Percentiles rank a stretch among this genome's conserved stretches.
phyloP scores from a whole-genome alignment of 92 coral and sea anemone genomes.

The Bergia puertoricense region DNA sequence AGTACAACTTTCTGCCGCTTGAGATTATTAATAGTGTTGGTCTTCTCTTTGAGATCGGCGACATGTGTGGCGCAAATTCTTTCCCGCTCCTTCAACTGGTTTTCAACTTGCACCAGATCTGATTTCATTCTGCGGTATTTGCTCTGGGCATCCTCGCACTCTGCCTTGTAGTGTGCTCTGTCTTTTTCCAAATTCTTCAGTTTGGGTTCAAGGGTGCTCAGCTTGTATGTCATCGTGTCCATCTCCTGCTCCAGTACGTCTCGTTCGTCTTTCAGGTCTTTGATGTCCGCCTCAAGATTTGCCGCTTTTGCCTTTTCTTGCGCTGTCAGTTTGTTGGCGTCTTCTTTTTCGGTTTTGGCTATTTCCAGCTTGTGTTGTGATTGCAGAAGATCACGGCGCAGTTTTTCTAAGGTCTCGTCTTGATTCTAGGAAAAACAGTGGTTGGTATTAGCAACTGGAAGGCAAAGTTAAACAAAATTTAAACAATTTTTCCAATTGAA shows the following conservation, averaged over 20 bases:
- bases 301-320: slow-evolving; percentile 54
- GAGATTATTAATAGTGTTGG: slow-evolving; percentile 53
- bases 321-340: slow-evolving; percentile 52
- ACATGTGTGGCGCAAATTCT: slow-evolving; percentile 63
- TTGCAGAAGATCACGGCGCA: slow-evolving; percentile 69
- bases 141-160: slow-evolving; percentile 59
- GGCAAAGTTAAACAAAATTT: background rate
- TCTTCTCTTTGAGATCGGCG: slow-evolving; percentile 66
- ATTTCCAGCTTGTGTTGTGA: slow-evolving; percentile 67
- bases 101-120: slow-evolving; percentile 74
- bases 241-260: slow-evolving; percentile 73
- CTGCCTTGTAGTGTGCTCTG: slow-evolving; percentile 64
- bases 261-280: slow-evolving; percentile 63
- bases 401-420: slow-evolving; percentile 61
- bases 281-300: slow-evolving; percentile 56
- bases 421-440: slow-evolving; percentile 18
- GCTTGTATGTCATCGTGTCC: slow-evolving; percentile 68
- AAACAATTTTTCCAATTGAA: too few species aligned
- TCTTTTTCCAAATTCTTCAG: slow-evolving; percentile 67
- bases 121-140: slow-evolving; percentile 68
- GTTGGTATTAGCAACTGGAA: background rate
- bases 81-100: slow-evolving; percentile 83
- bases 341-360: slow-evolving; percentile 63
- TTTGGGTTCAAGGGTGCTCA: slow-evolving; percentile 67
- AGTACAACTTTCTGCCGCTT: slow-evolving; percentile 63